Percentiles rank a stretch among this genome's conserved stretches.
Evolutionary conservation across 2,888 invertebrate species (phyloP).

Genomic region (Neria commutata): DNA sequence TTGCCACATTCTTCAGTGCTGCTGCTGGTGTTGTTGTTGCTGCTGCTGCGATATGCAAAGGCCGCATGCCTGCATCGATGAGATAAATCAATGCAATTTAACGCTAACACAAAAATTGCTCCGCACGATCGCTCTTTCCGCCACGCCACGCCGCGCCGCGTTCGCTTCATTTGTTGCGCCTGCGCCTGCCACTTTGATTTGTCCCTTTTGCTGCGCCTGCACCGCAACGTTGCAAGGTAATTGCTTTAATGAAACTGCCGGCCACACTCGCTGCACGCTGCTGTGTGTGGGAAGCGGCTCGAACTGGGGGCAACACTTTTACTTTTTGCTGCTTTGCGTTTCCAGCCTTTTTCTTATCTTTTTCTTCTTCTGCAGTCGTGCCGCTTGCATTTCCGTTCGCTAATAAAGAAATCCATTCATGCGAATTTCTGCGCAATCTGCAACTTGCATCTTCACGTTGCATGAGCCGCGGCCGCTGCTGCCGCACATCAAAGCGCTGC

Average conservation of each 20-base stretch:
- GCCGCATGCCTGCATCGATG: too few relatives aligned
- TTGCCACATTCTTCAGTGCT: too few relatives aligned
- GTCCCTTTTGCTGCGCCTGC: neutral
- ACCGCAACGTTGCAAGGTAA: neutral
- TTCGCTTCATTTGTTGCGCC: too few relatives aligned
- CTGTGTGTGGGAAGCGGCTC: neutral
- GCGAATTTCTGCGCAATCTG: neutral
- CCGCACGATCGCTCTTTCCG: too few relatives aligned
- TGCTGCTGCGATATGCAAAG: too few relatives aligned
- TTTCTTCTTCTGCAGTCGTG: neutral
- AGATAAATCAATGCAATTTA: slow-evolving; percentile 6
- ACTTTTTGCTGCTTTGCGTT: neutral
- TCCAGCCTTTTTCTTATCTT: neutral
- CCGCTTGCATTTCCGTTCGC: neutral
- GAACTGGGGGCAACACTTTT: neutral
- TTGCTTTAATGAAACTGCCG: neutral
- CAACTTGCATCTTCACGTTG: neutral
- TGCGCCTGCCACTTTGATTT: too few relatives aligned
- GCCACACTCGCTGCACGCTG: too few relatives aligned
- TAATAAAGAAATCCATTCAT: slow-evolving; percentile 1
- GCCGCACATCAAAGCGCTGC: neutral
- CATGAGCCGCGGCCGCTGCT: too few relatives aligned
- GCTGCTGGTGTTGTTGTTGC: too few relatives aligned
- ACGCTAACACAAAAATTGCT: neutral
- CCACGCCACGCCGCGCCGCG: too few relatives aligned